Base-by-base conservation (phyloP, 2,113 vertebrate species). In the Galemys pyrenaicus region DNA sequence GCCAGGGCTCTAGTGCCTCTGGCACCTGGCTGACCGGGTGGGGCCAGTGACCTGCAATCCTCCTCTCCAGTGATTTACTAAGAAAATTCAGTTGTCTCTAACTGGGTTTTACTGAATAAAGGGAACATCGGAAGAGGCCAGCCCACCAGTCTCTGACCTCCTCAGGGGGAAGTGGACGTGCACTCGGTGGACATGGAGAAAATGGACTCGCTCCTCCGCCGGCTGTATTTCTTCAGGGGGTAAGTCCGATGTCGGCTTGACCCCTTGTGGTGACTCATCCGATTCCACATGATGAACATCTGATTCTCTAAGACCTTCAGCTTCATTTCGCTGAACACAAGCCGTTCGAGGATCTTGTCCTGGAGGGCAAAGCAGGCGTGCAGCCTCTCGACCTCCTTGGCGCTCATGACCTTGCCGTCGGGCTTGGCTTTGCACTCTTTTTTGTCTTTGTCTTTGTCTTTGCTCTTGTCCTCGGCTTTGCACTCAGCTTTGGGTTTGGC, bases 281-380 rank as follows among this genome's bases (percentile, higher is more conserved):
- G 95, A 58, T 95, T 96, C 97, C 97, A 97, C 12, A 97, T 9
- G 70, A 95, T 54, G 96, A 97, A 94, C 96, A 97, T 94, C 95
- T 97, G 97, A 30, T 95, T 96, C 79, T 97, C 97, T 60, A 97
- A 77, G 84, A 93, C 95, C 78, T 97, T 96, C 84, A 97, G 87
- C 70, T 97, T 97, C 93, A 97, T 97, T 75, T 97, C 97, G 19
- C 46, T 94, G 92, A 96, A 58, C 89, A 97, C 10, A 16, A 97
- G 96, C 32, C 92, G 85, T 24, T 97, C 90, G 0, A 97, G 92
- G 90, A 97, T 46, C 90, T 97, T 96, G 41, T 94, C 92, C 95
- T 97, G 97, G 80, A 97, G 96, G 39, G 92, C 81, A 8, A 97
- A 97, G 90, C 90, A 96, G 82, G 94, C 60, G 0, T 94, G 79